These are phyloP conservation scores for Litocranius walleri DNA, from an alignment of 2,113 vertebrate genomes.

Conservation along the genomic window DNA sequence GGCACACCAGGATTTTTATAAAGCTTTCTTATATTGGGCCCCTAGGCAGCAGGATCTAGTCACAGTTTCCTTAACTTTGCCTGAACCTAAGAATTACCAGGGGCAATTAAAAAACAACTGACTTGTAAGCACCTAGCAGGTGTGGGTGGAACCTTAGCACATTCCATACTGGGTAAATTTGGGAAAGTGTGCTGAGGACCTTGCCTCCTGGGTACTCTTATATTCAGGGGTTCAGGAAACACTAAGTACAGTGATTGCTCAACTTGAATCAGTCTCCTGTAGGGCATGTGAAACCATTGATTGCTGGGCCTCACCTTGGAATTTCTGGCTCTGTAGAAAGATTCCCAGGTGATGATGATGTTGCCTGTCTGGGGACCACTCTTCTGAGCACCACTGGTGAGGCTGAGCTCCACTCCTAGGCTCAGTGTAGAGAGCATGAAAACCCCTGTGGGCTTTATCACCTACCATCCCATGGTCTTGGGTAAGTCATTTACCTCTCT, in stretches of 20 bases:
- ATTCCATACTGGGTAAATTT: background rate
- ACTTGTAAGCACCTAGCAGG: background rate
- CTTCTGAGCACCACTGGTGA: too few species aligned
- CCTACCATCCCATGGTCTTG: background rate
- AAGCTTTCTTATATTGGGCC: background rate
- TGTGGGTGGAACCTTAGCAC: background rate
- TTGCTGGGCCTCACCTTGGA: background rate
- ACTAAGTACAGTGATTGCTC: background rate
- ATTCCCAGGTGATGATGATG: background rate
- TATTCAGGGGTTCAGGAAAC: background rate
- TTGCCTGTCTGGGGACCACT: background rate
- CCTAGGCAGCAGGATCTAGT: background rate
- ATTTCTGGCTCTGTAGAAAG: background rate
- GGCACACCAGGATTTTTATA: background rate
- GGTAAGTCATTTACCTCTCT: background rate
- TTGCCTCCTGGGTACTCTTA: background rate
- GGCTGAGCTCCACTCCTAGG: background rate
- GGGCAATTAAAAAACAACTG: background rate
- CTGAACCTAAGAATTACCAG: background rate
- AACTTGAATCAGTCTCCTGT: background rate
- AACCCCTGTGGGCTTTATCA: background rate
- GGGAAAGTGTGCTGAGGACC: background rate
- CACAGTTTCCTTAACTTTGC: background rate
- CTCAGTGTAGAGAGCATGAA: background rate
- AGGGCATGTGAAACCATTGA: background rate